These are phyloP conservation scores for Phymatocera aterrima DNA, from an alignment of 2,888 invertebrate species.

Conservation along the genomic window DNA sequence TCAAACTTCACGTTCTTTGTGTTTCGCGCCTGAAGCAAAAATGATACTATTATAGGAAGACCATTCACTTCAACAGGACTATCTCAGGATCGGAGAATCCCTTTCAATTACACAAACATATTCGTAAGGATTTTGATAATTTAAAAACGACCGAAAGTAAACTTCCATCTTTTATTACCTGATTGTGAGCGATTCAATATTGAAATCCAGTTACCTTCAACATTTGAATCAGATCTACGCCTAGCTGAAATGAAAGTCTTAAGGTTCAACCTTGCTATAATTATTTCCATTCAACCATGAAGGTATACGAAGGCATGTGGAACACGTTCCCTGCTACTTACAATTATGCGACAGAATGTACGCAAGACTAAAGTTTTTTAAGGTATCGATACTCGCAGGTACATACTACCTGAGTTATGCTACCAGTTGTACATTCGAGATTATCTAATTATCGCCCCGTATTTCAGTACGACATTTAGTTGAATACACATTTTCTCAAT, in stretches of 20 bases:
- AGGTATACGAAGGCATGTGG: background rate
- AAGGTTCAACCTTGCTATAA: conserved; percentile 21
- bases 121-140: no score
- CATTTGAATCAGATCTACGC: background rate
- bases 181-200: no score
- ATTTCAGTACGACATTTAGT: background rate
- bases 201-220: background rate
- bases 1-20: background rate
- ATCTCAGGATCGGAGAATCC: background rate
- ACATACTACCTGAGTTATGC: background rate
- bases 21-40: background rate
- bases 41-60: background rate
- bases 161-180: no score
- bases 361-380: conserved; percentile 4
- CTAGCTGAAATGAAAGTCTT: conserved; percentile 21
- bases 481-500: background rate
- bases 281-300: conserved; percentile 12
- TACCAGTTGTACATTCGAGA: background rate
- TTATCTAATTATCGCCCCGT: background rate
- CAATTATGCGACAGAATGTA: background rate
- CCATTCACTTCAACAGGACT: background rate
- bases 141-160: no score
- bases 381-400: background rate
- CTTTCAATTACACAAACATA: background rate
- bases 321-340: background rate